phyloP scores from a whole-genome alignment of 2,113 vertebrate species.

The Tyto alba region DNA sequence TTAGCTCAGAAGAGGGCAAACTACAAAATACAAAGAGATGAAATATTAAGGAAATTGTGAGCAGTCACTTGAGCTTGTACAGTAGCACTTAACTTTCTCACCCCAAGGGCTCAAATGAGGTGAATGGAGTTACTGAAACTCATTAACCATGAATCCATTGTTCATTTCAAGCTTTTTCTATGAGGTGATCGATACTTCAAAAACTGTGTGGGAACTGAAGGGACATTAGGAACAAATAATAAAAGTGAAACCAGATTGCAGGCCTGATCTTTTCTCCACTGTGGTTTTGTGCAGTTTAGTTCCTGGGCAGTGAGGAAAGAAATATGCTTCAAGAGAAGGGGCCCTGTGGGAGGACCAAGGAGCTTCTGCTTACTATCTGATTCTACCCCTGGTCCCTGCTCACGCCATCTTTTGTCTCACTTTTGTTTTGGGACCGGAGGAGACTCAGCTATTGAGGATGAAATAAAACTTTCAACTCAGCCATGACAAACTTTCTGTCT shows the following conservation, averaged over 20 bases:
- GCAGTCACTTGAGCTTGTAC: constrained; percentile 31
- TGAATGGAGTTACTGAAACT: background rate
- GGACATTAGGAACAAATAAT: background rate
- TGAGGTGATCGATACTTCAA: background rate
- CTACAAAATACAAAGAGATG: constrained; percentile 1
- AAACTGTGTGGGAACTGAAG: background rate
- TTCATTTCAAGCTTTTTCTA: background rate
- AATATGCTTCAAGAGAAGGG: background rate
- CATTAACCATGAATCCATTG: constrained; percentile 28
- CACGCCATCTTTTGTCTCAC: background rate
- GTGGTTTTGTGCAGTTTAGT: background rate
- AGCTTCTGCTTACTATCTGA: background rate
- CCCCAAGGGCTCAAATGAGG: background rate
- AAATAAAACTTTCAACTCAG: background rate
- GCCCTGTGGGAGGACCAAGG: background rate
- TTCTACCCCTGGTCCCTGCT: background rate
- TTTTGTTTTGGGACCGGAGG: background rate
- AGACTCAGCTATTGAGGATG: background rate
- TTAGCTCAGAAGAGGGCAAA: constrained; percentile 27
- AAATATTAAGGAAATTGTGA: constrained; percentile 52
- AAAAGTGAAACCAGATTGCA: background rate
- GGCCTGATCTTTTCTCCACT: background rate
- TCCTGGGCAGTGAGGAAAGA: background rate
- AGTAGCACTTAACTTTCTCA: constrained; percentile 51
- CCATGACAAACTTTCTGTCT: background rate